Conservation (phyloP, 2,888 invertebrate genomes). For the Masnerella sp. region DNA sequence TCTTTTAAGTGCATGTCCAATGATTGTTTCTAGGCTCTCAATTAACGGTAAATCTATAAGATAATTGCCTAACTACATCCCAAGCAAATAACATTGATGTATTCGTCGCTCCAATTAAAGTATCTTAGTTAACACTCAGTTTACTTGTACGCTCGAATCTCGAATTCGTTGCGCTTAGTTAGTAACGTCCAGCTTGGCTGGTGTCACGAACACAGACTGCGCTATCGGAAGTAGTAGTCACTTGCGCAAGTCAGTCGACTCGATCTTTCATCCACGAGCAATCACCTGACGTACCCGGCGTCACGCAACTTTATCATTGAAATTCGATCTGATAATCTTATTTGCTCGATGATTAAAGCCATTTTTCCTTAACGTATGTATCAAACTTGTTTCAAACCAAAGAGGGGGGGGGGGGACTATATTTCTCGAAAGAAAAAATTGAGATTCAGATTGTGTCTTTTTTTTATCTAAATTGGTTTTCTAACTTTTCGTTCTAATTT, state of each 20-base stretch:
- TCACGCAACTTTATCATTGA: slow-evolving; percentile 74
- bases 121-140: slow-evolving; percentile 32
- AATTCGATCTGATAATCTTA: slow-evolving; percentile 76
- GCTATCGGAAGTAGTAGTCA: slow-evolving; percentile 59
- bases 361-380: slow-evolving; percentile 64
- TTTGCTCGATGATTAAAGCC: slow-evolving; percentile 72
- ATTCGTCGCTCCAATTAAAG: slow-evolving; percentile 25
- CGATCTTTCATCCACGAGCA: slow-evolving; percentile 37
- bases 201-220: slow-evolving; percentile 39
- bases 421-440: too few species aligned
- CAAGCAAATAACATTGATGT: slow-evolving; percentile 7
- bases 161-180: slow-evolving; percentile 45
- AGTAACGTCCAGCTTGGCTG: slow-evolving; percentile 35
- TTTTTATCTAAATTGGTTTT: too few species aligned
- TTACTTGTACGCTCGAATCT: slow-evolving; percentile 27
- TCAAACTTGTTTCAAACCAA: slow-evolving; percentile 32
- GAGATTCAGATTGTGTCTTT: too few species aligned
- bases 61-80: not conserved
- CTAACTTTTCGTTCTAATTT: too few species aligned
- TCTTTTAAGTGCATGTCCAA: too few species aligned
- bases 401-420: too few species aligned
- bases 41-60: too few species aligned
- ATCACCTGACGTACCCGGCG: slow-evolving; percentile 39
- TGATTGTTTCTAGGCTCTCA: too few species aligned
- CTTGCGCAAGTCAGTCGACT: slow-evolving; percentile 52